phyloP scores from a whole-genome alignment of 1,140 invertebrate species.

The Zaprionus camerounensis region DNA sequence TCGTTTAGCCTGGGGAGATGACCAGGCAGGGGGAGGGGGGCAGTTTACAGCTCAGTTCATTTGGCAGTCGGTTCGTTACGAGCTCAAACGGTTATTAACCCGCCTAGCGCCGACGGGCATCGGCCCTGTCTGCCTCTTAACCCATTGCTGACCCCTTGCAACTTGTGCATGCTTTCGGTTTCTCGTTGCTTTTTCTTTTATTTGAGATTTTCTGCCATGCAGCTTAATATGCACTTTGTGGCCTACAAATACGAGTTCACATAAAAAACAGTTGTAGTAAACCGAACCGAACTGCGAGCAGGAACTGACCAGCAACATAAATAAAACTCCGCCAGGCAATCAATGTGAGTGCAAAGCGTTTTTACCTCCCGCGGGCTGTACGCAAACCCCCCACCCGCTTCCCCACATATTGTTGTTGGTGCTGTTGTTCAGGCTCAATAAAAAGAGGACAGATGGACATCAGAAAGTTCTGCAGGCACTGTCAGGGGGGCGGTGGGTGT shows the following conservation, averaged over 20 bases:
- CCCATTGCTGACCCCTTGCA: constrained; percentile 63
- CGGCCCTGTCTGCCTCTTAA: constrained; percentile 52
- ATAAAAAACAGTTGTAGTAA: constrained; percentile 62
- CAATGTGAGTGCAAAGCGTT: constrained; percentile 81
- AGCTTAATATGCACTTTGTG: constrained; percentile 77
- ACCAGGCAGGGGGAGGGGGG: too few species aligned
- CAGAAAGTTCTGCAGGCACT: constrained; percentile 2
- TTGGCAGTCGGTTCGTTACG: constrained; percentile 27
- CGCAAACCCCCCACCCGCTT: neutral
- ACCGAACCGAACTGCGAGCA: constrained; percentile 15
- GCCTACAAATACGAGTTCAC: constrained; percentile 68
- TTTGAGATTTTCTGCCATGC: constrained; percentile 18
- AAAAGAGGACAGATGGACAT: constrained; percentile 62
- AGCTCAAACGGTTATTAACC: constrained; percentile 45
- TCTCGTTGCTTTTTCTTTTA: constrained; percentile 24
- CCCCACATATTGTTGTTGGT: constrained; percentile 3
- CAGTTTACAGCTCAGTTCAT: constrained; percentile 21
- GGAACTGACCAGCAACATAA: constrained; percentile 71
- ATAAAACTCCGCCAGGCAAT: constrained; percentile 79
- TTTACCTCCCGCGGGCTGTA: constrained; percentile 75
- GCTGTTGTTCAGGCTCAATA: constrained; percentile 58
- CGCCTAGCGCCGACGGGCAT: constrained; percentile 13
- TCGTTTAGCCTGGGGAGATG: constrained; percentile 1
- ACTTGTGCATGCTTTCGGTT: constrained; percentile 19
- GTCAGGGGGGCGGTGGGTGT: neutral